Evolutionary conservation across 2,888 invertebrate species (phyloP).

Genomic region (Aporophyla lueneburgensis): DNA sequence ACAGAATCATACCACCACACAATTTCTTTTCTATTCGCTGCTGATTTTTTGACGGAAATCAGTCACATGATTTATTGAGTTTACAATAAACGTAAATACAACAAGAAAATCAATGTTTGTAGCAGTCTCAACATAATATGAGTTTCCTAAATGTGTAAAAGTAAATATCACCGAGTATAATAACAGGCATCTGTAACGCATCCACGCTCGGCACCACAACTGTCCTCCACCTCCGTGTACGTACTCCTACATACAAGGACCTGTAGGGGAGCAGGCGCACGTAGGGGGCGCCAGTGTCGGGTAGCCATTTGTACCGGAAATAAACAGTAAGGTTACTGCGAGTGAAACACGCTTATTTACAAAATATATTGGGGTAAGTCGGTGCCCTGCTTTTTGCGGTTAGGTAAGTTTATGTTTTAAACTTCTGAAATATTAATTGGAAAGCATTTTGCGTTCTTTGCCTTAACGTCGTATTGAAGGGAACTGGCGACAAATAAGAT

Average conservation of each 20-base stretch:
- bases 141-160: constrained; percentile 4
- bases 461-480: neutral
- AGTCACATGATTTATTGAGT: neutral
- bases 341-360: constrained; percentile 14
- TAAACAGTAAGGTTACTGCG: constrained; percentile 15
- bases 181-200: constrained; percentile 40
- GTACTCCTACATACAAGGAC: neutral
- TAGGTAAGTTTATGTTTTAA: constrained; percentile 12
- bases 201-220: constrained; percentile 19
- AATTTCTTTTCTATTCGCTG: neutral
- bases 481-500: neutral
- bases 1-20: neutral
- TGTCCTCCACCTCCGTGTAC: neutral
- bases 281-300: neutral
- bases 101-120: neutral
- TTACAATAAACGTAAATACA: neutral
- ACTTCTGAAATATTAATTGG: constrained; percentile 6
- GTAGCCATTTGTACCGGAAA: constrained; percentile 28
- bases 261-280: neutral
- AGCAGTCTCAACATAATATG: neutral
- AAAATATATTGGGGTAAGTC: constrained; percentile 7
- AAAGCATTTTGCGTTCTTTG: neutral
- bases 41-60: neutral
- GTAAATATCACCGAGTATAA: constrained; percentile 29
- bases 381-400: neutral